A percentile compares a stretch with the other conserved stretches of the same genome.
Evolutionary conservation across 2,888 invertebrate genomes (phyloP).

Genomic region (Dyspetes luteomarginatus): DNA sequence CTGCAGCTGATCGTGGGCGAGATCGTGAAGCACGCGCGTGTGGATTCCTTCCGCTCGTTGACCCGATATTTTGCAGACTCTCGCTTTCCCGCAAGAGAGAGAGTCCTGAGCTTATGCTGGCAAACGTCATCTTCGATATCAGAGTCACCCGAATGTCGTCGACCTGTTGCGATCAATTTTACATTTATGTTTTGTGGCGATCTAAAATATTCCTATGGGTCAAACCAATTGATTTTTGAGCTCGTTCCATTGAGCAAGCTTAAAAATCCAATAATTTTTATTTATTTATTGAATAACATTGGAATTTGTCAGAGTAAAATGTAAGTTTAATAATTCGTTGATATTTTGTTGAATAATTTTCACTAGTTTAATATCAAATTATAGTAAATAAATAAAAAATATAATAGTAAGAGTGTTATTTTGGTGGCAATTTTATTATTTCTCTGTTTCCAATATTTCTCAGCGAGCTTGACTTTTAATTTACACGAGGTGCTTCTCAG

Average conservation of each 20-base stretch:
- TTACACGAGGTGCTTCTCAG: background rate
- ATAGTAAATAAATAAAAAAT: no score
- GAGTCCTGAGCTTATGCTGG: constrained; percentile 18
- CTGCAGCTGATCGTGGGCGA: constrained; percentile 58
- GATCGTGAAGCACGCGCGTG: constrained; percentile 52
- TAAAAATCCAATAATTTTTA: no score
- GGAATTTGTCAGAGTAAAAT: no score
- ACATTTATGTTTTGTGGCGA: no score
- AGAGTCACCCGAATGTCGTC: constrained; percentile 44
- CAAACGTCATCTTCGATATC: constrained; percentile 56
- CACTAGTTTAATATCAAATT: no score
- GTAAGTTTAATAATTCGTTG: background rate
- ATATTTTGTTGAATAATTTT: background rate
- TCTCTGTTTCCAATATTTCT: background rate
- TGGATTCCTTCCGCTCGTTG: constrained; percentile 66
- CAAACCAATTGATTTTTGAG: constrained; percentile 16
- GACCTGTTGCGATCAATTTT: constrained; percentile 41
- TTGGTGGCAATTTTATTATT: background rate
- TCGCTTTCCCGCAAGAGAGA: constrained; percentile 47
- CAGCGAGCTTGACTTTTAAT: background rate
- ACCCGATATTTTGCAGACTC: constrained; percentile 64
- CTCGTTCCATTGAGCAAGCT: background rate
- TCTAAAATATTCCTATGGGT: background rate
- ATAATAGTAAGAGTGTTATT: no score
- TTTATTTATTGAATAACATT: no score